These are phyloP conservation scores for Campoletis sonorensis DNA, from an alignment of 1,140 invertebrate genomes.

Conservation along the genomic window DNA sequence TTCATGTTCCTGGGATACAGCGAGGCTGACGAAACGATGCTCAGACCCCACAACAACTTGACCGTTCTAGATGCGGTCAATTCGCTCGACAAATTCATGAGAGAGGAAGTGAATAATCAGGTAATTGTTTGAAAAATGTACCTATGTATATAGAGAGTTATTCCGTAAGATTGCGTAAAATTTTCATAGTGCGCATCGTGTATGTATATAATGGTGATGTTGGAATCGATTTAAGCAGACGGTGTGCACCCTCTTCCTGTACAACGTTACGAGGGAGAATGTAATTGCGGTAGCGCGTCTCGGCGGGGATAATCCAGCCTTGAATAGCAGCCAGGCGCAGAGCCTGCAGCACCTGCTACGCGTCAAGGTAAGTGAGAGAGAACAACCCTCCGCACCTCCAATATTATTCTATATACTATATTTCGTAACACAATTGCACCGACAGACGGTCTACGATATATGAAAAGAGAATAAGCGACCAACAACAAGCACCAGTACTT, in stretches of 20 bases:
- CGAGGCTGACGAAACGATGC: slow-evolving; percentile 88
- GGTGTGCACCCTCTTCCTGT: slow-evolving; percentile 88
- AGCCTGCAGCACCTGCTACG: slow-evolving; percentile 74
- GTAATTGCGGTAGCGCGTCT: slow-evolving; percentile 90
- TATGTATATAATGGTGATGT: slow-evolving; percentile 32
- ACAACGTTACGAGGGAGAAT: slow-evolving; percentile 90
- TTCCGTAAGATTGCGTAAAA: too few relatives aligned
- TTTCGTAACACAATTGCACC: not conserved
- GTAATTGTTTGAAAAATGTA: slow-evolving; percentile 69
- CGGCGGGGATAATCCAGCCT: slow-evolving; percentile 79
- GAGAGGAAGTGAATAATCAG: slow-evolving; percentile 83
- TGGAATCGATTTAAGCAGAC: slow-evolving; percentile 78
- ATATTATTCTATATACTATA: not conserved
- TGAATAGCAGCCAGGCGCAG: slow-evolving; percentile 73
- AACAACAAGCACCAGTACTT: too few relatives aligned
- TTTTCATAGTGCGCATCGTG: too few relatives aligned
- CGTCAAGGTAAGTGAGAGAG: slow-evolving; percentile 72
- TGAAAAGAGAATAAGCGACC: not conserved
- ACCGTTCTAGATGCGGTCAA: slow-evolving; percentile 88
- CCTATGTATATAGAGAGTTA: too few relatives aligned
- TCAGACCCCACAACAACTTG: slow-evolving; percentile 86
- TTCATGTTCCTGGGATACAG: slow-evolving; percentile 93
- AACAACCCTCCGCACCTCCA: not conserved
- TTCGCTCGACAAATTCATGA: slow-evolving; percentile 86
- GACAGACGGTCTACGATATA: not conserved